phyloP scores from a whole-genome alignment of 2,888 invertebrate genomes.

The Glaucopsyche alexis region DNA sequence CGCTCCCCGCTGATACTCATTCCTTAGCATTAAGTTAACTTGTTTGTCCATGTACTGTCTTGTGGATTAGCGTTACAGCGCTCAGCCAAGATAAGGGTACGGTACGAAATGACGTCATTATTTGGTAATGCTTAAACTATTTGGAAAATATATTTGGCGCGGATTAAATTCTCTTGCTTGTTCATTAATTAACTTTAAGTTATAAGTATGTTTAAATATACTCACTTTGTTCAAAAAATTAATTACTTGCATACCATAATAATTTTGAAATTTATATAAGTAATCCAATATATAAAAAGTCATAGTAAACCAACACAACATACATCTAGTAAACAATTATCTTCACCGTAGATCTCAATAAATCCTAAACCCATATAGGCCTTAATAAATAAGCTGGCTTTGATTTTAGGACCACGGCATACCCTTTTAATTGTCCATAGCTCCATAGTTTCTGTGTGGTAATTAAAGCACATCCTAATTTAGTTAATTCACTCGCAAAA shows the following conservation, averaged over 20 bases:
- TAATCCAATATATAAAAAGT: too few species aligned
- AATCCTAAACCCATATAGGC: slow-evolving; percentile 65
- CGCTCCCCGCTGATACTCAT: slow-evolving; percentile 68
- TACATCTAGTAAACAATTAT: slow-evolving; percentile 71
- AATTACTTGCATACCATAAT: too few species aligned
- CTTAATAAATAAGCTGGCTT: slow-evolving; percentile 75
- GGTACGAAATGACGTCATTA: slow-evolving; percentile 33
- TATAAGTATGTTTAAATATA: not conserved
- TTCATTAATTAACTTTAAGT: not conserved
- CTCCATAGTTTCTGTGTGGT: slow-evolving; percentile 35
- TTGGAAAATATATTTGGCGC: slow-evolving; percentile 29
- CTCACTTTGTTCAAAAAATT: not conserved
- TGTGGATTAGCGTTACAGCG: slow-evolving; percentile 59
- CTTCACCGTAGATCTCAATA: slow-evolving; percentile 63
- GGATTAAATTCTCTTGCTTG: slow-evolving; percentile 20
- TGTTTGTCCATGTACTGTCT: slow-evolving; percentile 65
- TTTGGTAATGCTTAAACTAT: slow-evolving; percentile 13
- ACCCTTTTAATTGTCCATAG: slow-evolving; percentile 70
- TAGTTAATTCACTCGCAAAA: slow-evolving; percentile 17
- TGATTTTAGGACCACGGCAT: slow-evolving; percentile 73
- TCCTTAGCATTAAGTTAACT: slow-evolving; percentile 68
- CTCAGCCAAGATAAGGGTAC: slow-evolving; percentile 49
- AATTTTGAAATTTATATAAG: too few species aligned
- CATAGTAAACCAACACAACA: too few species aligned
- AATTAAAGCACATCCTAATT: slow-evolving; percentile 21